These are phyloP conservation scores for Teleogryllus occipitalis DNA, from an alignment of 1,140 invertebrate genomes.

Conservation along the genomic window DNA sequence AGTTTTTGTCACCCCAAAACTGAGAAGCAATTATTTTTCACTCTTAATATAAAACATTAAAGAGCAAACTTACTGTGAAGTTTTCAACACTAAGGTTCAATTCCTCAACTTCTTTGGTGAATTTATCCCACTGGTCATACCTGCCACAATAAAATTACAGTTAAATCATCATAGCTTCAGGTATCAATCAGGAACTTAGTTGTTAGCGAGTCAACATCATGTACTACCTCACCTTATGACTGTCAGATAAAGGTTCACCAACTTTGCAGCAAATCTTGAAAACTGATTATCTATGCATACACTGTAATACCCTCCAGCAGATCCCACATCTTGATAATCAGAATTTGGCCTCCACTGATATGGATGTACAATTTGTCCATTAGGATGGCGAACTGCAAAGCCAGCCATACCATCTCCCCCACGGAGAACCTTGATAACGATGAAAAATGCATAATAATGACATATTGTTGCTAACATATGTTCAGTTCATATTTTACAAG, in stretches of 20 bases:
- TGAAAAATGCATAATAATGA: background rate
- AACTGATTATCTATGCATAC: conserved; percentile 94
- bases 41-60: conserved; percentile 7
- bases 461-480: no score
- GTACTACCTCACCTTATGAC: conserved; percentile 62
- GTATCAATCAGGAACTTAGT: background rate
- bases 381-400: conserved; percentile 79
- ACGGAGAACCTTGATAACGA: conserved; percentile 55
- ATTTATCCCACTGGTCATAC: conserved; percentile 89
- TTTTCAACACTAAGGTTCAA: conserved; percentile 81
- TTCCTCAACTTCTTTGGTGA: conserved; percentile 79
- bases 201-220: no score
- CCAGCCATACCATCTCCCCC: conserved; percentile 89
- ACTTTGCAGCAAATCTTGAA: conserved; percentile 81
- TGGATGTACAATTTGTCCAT: conserved; percentile 72
- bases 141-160: conserved; percentile 31
- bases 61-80: conserved; percentile 62
- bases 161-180: background rate
- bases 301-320: conserved; percentile 78
- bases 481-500: no score
- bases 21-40: conserved; percentile 1
- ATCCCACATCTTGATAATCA: conserved; percentile 76
- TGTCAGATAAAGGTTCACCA: conserved; percentile 88
- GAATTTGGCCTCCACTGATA: conserved; percentile 81
- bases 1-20: no score